Evolutionary conservation across 1,140 invertebrate species (phyloP).

Genomic region (Macrotrachela quadricornifera): DNA sequence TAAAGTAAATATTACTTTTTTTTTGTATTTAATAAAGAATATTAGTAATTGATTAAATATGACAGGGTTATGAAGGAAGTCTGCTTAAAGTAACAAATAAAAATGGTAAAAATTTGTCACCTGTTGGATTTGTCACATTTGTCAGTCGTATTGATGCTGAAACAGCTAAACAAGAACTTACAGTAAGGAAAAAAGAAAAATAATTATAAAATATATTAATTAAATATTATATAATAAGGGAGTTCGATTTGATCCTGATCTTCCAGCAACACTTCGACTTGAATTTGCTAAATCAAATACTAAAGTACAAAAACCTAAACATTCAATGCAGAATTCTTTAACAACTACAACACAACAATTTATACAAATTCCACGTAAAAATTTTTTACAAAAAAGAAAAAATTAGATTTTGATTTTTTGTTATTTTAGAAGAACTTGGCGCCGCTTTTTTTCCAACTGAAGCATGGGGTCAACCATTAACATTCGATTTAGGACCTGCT

Average conservation of each 20-base stretch:
- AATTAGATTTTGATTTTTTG: too few species aligned
- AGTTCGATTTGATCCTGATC: slow-evolving; percentile 96
- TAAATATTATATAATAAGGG: slow-evolving; percentile 42
- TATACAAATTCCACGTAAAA: too few species aligned
- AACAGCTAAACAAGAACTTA: slow-evolving; percentile 89
- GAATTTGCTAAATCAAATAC: slow-evolving; percentile 99
- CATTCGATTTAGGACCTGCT: too few species aligned
- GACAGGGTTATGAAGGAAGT: slow-evolving; percentile 62
- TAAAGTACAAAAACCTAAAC: slow-evolving; percentile 99
- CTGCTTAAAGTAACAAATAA: slow-evolving; percentile 97
- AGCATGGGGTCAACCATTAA: too few species aligned
- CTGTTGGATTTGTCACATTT: slow-evolving; percentile 98
- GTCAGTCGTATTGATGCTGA: slow-evolving; percentile 84
- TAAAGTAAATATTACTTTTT: slow-evolving; percentile 46
- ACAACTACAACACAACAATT: too few species aligned
- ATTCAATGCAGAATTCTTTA: slow-evolving; percentile 9
- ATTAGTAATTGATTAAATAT: neutral
- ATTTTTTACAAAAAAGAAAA: too few species aligned
- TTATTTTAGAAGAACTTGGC: too few species aligned
- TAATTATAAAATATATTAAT: slow-evolving; percentile 51
- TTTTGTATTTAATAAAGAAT: neutral
- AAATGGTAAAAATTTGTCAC: slow-evolving; percentile 98
- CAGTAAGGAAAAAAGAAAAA: too few species aligned
- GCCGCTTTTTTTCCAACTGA: too few species aligned
- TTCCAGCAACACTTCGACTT: slow-evolving; percentile 97